Conservation (phyloP, 92 coral and sea anemone species). For the Phymanthus crucifer region DNA sequence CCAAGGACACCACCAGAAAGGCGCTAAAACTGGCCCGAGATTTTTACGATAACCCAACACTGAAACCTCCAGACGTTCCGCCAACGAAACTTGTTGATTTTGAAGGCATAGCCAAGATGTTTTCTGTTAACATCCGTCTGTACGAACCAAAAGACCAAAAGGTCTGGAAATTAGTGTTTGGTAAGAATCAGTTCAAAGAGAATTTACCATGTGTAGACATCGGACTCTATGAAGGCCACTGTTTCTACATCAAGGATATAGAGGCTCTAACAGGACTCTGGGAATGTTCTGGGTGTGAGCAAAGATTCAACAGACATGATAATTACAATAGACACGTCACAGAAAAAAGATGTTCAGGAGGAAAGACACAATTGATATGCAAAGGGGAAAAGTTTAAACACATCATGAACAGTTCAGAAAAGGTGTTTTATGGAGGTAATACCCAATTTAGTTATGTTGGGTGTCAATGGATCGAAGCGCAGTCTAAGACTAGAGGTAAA, state of each 20-base stretch:
- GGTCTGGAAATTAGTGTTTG: too few relatives aligned
- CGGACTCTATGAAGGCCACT: conserved; percentile 28
- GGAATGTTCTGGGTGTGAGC: too few relatives aligned
- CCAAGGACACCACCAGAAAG: conserved; percentile 23
- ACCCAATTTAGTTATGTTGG: not conserved
- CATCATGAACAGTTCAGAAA: too few relatives aligned
- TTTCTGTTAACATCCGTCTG: too few relatives aligned
- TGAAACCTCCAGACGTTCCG: conserved; percentile 16
- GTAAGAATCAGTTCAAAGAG: too few relatives aligned
- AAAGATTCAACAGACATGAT: too few relatives aligned
- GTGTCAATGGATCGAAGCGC: conserved; percentile 16
- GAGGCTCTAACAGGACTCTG: not conserved
- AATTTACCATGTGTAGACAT: not conserved
- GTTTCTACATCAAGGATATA: conserved; percentile 32
- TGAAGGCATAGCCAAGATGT: not conserved
- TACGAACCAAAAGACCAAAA: too few relatives aligned
- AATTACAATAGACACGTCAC: too few relatives aligned
- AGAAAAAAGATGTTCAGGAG: not conserved
- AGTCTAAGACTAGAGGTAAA: not conserved
- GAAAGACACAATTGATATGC: conserved; percentile 4
- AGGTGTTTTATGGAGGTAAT: not conserved
- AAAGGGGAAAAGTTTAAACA: conserved; percentile 5
- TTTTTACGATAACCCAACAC: not conserved
- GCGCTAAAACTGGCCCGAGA: conserved; percentile 28
- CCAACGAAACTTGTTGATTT: conserved; percentile 1